Percentiles rank a stretch among this genome's conserved stretches.
Evolutionary conservation across 2,113 vertebrate species (phyloP).

Genomic region (Sander vitreus): DNA sequence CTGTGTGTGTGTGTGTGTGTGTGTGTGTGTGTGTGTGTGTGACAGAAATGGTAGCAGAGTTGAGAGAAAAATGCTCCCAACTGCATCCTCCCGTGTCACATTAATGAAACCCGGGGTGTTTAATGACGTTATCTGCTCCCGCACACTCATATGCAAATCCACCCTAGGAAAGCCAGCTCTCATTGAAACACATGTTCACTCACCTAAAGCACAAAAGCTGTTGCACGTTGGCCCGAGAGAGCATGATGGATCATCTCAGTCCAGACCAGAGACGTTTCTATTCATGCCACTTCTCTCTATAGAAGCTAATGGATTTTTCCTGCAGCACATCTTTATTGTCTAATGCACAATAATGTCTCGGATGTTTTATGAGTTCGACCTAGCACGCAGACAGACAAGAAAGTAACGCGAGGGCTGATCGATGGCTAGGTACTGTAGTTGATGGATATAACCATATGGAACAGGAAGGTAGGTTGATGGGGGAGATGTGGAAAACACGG

Average conservation of each 20-base stretch:
- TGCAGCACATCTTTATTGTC: slow-evolving; percentile 77
- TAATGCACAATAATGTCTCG: slow-evolving; percentile 76
- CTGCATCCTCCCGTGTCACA: slow-evolving; percentile 18
- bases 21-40: not conserved
- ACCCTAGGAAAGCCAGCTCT: slow-evolving; percentile 10
- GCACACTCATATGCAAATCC: slow-evolving; percentile 34
- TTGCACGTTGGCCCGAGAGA: slow-evolving; percentile 40
- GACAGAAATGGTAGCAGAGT: not conserved
- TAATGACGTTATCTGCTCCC: slow-evolving; percentile 31
- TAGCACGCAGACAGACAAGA: slow-evolving; percentile 71
- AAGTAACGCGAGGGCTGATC: slow-evolving; percentile 72
- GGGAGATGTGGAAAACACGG: slow-evolving; percentile 39
- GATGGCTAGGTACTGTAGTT: slow-evolving; percentile 67
- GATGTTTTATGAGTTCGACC: slow-evolving; percentile 77
- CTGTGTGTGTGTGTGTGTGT: not conserved
- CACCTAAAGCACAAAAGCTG: slow-evolving; percentile 52
- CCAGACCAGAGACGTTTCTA: slow-evolving; percentile 65
- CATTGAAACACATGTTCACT: slow-evolving; percentile 44
- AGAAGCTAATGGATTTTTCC: slow-evolving; percentile 76
- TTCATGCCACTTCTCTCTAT: slow-evolving; percentile 67
- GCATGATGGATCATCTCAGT: slow-evolving; percentile 70
- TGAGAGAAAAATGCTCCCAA: slow-evolving; percentile 27
- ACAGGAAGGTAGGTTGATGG: slow-evolving; percentile 56
- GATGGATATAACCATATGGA: slow-evolving; percentile 76
- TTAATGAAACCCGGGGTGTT: slow-evolving; percentile 7